phyloP scores from a whole-genome alignment of 1,140 invertebrate species.

The Habropoda laboriosa region DNA sequence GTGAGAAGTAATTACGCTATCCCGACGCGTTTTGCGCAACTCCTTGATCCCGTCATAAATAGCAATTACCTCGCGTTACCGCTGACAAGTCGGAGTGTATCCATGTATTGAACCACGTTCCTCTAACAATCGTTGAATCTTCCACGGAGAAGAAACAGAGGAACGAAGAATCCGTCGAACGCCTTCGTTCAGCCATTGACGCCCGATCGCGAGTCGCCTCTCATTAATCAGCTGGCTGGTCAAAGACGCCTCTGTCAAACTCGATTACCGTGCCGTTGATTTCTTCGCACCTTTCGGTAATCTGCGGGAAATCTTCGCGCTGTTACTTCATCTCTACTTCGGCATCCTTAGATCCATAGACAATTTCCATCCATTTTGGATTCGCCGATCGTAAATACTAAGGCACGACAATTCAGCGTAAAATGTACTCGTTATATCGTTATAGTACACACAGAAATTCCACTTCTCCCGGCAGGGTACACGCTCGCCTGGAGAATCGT shows the following conservation, averaged over 20 bases:
- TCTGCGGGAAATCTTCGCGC: neutral
- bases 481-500: neutral
- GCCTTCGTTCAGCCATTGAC: neutral
- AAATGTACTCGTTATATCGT: too few relatives aligned
- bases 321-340: too few relatives aligned
- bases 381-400: too few relatives aligned
- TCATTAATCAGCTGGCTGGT: slow-evolving; percentile 9
- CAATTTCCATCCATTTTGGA: too few relatives aligned
- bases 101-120: neutral
- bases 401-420: too few relatives aligned
- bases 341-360: too few relatives aligned
- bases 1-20: slow-evolving; percentile 35
- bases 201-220: slow-evolving; percentile 12
- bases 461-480: too few relatives aligned
- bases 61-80: slow-evolving; percentile 40
- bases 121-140: slow-evolving; percentile 26
- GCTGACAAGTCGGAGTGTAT: slow-evolving; percentile 22
- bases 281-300: neutral
- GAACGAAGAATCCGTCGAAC: neutral
- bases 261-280: neutral
- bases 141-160: neutral
- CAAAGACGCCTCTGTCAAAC: neutral
- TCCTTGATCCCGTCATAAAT: slow-evolving; percentile 43
- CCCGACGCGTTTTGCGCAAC: slow-evolving; percentile 20
- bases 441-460: too few relatives aligned